phyloP scores from a whole-genome alignment of 2,113 vertebrate genomes.

The Cebidichthys violaceus region DNA sequence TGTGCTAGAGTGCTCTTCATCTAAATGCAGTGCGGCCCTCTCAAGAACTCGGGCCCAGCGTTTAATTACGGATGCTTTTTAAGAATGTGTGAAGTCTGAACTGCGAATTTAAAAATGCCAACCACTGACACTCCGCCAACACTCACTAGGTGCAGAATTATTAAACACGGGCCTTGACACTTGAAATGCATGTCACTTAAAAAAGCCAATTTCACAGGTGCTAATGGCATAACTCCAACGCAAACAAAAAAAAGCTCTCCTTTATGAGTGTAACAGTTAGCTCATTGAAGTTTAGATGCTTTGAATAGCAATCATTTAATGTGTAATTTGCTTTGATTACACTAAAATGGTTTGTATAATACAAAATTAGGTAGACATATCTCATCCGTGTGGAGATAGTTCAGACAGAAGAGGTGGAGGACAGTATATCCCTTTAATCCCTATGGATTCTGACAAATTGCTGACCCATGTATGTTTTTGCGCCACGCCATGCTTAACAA shows the following conservation, averaged over 20 bases:
- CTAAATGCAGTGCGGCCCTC: constrained; percentile 12
- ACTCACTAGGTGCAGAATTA: not conserved
- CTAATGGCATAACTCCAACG: not conserved
- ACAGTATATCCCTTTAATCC: not conserved
- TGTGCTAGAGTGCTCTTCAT: constrained; percentile 43
- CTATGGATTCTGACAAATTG: not conserved
- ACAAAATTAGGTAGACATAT: not conserved
- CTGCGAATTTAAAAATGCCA: constrained; percentile 26
- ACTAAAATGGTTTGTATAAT: not conserved
- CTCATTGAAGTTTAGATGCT: not conserved
- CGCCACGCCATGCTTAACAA: not conserved
- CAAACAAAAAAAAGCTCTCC: not conserved
- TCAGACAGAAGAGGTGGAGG: not conserved
- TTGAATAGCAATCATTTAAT: not conserved
- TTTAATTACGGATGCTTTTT: constrained; percentile 43
- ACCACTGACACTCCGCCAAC: not conserved
- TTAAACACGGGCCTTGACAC: not conserved
- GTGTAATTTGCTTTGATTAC: not conserved
- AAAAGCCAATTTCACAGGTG: not conserved
- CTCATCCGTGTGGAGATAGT: not conserved
- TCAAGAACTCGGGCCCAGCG: constrained; percentile 16
- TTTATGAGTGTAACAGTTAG: not conserved
- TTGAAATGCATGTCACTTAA: not conserved
- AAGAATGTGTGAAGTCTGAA: constrained; percentile 30
- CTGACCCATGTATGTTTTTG: constrained; percentile 19